These are phyloP conservation scores for Alcis repandata DNA, from an alignment of 2,888 invertebrate species.

Conservation along the genomic window DNA sequence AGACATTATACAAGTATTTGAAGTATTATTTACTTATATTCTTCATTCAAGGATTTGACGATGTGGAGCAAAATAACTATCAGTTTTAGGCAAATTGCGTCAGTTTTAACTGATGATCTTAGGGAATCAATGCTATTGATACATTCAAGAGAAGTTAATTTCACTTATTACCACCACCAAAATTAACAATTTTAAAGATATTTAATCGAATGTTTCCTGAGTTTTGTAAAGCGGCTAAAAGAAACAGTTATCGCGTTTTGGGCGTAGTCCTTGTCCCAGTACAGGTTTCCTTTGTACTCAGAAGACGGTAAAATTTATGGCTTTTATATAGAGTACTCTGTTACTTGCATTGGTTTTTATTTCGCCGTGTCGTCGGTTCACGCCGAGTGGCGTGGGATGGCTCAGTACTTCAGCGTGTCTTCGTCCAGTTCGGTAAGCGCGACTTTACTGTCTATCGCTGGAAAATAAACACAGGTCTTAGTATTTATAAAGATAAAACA, in stretches of 20 bases:
- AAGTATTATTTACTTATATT: too few species aligned
- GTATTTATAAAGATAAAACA: background rate
- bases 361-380: background rate
- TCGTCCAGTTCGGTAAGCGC: constrained; percentile 79
- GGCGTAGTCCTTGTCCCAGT: background rate
- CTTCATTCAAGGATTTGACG: too few species aligned
- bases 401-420: constrained; percentile 78
- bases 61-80: too few species aligned
- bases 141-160: background rate
- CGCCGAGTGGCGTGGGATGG: background rate
- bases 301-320: constrained; percentile 4
- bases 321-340: background rate
- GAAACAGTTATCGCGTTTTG: background rate
- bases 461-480: constrained; percentile 45
- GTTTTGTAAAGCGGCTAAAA: constrained; percentile 36
- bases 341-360: constrained; percentile 3
- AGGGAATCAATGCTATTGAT: background rate
- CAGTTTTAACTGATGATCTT: background rate
- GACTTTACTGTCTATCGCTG: constrained; percentile 84
- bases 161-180: background rate
- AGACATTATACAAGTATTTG: too few species aligned
- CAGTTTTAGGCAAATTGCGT: background rate
- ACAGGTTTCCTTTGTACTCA: background rate
- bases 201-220: background rate
- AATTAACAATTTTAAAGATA: background rate